These are phyloP conservation scores for Thamnophis elegans DNA, from an alignment of 2,797 vertebrate species.

Conservation along the genomic window DNA sequence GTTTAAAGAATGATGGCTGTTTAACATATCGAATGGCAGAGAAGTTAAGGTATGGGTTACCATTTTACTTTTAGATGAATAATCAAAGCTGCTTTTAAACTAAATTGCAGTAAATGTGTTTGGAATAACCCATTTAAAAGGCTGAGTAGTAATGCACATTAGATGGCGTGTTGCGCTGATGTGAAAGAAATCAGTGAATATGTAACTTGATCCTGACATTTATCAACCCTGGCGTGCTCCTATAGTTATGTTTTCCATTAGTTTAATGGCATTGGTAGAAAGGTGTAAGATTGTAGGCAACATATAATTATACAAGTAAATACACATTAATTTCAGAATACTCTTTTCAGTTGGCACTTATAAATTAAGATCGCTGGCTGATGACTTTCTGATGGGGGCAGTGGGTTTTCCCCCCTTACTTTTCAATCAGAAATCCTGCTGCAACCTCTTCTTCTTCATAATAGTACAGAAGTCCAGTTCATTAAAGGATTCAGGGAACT, in stretches of 20 bases:
- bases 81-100: slow-evolving; percentile 66
- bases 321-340: slow-evolving; percentile 54
- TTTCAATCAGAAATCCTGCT: slow-evolving; percentile 34
- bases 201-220: slow-evolving; percentile 54
- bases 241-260: slow-evolving; percentile 54
- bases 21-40: slow-evolving; percentile 80
- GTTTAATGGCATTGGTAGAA: slow-evolving; percentile 49
- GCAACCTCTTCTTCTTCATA: slow-evolving; percentile 29
- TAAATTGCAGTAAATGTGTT: slow-evolving; percentile 71
- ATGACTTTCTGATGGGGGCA: slow-evolving; percentile 43
- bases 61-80: slow-evolving; percentile 70
- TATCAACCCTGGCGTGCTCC: slow-evolving; percentile 17
- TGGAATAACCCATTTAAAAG: slow-evolving; percentile 65
- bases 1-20: slow-evolving; percentile 81
- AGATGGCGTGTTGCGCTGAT: slow-evolving; percentile 40
- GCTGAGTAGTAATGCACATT: slow-evolving; percentile 55
- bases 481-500: slow-evolving; percentile 12
- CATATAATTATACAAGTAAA: slow-evolving; percentile 61
- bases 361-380: slow-evolving; percentile 60
- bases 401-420: slow-evolving; percentile 6
- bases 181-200: slow-evolving; percentile 51
- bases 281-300: slow-evolving; percentile 56
- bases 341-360: slow-evolving; percentile 58
- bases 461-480: slow-evolving; percentile 37
- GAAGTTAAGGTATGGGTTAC: slow-evolving; percentile 73